Conservation (phyloP, 2,888 invertebrate species). For the Caenorhabditis sp. region DNA sequence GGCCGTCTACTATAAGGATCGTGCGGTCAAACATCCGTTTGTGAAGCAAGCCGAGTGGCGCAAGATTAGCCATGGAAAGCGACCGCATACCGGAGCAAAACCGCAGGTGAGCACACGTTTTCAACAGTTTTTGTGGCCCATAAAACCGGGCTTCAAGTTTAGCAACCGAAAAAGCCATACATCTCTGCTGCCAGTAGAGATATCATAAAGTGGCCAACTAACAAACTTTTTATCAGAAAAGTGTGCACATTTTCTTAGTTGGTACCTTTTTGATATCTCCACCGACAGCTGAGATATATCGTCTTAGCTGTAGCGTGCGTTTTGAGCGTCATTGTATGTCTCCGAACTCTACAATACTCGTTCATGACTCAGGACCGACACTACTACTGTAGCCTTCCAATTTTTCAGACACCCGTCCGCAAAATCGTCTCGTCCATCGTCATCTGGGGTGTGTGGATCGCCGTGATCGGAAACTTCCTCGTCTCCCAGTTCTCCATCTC, state of each 20-base stretch:
- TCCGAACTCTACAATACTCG: not conserved
- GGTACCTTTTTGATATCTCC: no score
- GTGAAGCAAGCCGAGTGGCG: slow-evolving; percentile 55
- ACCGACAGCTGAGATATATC: no score
- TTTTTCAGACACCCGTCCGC: slow-evolving; percentile 62
- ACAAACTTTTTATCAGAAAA: not conserved
- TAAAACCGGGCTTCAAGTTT: no score
- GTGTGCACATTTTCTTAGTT: no score
- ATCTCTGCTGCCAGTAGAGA: no score
- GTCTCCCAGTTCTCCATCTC: slow-evolving; percentile 63
- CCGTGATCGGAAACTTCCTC: slow-evolving; percentile 67
- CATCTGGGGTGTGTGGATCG: slow-evolving; percentile 68
- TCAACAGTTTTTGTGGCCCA: no score
- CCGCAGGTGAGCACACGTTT: not conserved
- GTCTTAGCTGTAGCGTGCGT: no score
- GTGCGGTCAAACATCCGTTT: slow-evolving; percentile 64
- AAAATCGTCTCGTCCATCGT: slow-evolving; percentile 62
- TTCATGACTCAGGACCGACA: not conserved
- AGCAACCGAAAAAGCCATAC: no score
- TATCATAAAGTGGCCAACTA: no score
- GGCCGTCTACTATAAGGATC: slow-evolving; percentile 64
- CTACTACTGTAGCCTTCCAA: no score
- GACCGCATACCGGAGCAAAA: not conserved
- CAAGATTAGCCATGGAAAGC: slow-evolving; percentile 61
- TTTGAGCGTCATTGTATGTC: not conserved